Conservation (phyloP, 2,797 vertebrate genomes). For the Cynopterus sphinx region DNA sequence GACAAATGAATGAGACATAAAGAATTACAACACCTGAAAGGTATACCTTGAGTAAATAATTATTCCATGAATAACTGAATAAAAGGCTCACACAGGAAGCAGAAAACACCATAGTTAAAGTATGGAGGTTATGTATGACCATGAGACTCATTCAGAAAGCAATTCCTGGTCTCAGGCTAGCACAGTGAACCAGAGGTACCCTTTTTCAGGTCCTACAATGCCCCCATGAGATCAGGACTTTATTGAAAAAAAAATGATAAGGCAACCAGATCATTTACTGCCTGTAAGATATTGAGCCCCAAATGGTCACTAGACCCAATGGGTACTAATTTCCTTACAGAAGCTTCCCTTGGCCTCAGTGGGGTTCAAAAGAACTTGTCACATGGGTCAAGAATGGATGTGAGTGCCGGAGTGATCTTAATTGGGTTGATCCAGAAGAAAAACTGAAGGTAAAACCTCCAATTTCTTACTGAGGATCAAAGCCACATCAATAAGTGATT, state of each 20-base stretch:
- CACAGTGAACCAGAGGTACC: background rate
- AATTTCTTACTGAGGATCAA: background rate
- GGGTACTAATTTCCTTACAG: background rate
- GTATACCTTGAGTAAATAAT: background rate
- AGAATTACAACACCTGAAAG: background rate
- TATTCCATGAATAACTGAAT: background rate
- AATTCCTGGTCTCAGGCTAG: background rate
- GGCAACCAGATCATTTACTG: background rate
- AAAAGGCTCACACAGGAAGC: background rate
- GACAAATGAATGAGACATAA: background rate
- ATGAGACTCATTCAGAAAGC: background rate
- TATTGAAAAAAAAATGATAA: background rate
- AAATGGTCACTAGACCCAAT: background rate
- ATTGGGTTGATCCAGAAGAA: background rate
- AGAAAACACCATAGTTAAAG: background rate
- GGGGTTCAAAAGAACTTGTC: background rate
- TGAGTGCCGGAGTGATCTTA: background rate
- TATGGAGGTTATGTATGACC: background rate
- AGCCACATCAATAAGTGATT: background rate
- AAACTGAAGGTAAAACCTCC: background rate
- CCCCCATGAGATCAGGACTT: background rate
- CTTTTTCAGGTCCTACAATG: background rate
- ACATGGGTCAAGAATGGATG: background rate
- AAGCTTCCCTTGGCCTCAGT: background rate
- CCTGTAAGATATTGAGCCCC: background rate